Base-by-base conservation (phyloP, 2,888 invertebrate genomes). In the Gymnoscelis rufifasciata region DNA sequence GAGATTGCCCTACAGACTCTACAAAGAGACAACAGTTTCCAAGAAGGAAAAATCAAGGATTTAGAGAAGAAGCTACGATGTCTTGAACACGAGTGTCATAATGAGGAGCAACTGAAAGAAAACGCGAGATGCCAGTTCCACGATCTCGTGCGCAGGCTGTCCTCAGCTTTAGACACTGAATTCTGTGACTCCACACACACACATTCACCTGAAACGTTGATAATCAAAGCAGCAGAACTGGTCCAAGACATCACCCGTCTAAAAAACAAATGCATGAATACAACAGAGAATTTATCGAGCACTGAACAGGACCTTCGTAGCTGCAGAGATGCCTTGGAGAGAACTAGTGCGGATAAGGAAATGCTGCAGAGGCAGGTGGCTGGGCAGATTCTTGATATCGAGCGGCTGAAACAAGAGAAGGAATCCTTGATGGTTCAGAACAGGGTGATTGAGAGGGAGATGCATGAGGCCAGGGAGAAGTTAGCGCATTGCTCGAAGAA, bases 1-100 rank as follows among this genome's bases (percentile, higher is more conserved):
- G 95, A 96, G 64, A 90, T 92, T 48, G 91, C 93, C 1, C 83
- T 94, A 33, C 93, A 94, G 67, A 92, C 93, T 0, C 77, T 94
- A 38, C 93, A 94, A 60, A 90, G 95, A 50, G 95, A 94, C 62
- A 91, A 91, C 54, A 91, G 92, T 14, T 84, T 86, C 57, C 90
- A 92, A 59, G 95, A 94, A 67, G 95, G 95, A 39, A 92, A 93
- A 68, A 90, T 91, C 30, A 93, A 94, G 60, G 95, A 95, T 56
- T 78, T 94, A 40, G 92, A 94, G 62, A 92, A 92, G 63, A 94
- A 93, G 71, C 82, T 94, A 35, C 90, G 94, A 33, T 90, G 91
- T 49, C 78, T 95, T 28, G 95, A 95, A 74, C 71, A 93, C 38
- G 93, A 92, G 53, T 90, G 94, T 45, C 90, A 91, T 51, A 90